These are phyloP conservation scores for Zosterops lateralis DNA, from an alignment of 2,113 vertebrate genomes.

Conservation along the genomic window DNA sequence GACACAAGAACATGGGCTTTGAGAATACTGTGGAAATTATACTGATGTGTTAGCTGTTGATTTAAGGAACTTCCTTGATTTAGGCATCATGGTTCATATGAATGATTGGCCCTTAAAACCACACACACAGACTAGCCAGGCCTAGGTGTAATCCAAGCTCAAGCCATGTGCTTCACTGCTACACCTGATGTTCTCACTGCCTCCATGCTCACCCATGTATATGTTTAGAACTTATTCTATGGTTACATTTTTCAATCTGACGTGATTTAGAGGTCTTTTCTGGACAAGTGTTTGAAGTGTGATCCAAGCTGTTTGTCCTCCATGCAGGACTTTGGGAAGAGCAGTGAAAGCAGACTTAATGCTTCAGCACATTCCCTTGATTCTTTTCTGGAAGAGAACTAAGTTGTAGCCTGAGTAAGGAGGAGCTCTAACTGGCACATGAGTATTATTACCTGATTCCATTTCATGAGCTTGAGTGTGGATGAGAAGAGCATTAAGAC, in stretches of 20 bases:
- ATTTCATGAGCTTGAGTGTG: background rate
- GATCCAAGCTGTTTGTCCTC: background rate
- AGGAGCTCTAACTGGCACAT: background rate
- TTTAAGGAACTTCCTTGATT: background rate
- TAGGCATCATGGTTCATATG: rapidly evolving
- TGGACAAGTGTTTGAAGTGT: background rate
- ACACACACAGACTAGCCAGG: background rate
- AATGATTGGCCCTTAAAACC: background rate
- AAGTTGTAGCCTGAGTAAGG: background rate
- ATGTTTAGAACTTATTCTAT: background rate
- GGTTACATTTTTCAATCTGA: background rate
- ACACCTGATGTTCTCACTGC: background rate
- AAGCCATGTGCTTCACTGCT: background rate
- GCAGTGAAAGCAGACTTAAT: background rate
- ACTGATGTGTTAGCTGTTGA: background rate
- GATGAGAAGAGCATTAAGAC: background rate
- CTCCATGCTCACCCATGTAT: too few relatives aligned
- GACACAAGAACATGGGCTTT: rapidly evolving
- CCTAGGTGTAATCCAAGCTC: background rate
- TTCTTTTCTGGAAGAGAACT: background rate
- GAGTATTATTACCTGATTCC: background rate
- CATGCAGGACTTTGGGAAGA: background rate
- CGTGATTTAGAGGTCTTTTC: background rate
- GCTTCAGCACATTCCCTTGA: background rate
- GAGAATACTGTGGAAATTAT: background rate